phyloP scores from a whole-genome alignment of 2,113 vertebrate genomes.

The Hemibagrus wyckioides region DNA sequence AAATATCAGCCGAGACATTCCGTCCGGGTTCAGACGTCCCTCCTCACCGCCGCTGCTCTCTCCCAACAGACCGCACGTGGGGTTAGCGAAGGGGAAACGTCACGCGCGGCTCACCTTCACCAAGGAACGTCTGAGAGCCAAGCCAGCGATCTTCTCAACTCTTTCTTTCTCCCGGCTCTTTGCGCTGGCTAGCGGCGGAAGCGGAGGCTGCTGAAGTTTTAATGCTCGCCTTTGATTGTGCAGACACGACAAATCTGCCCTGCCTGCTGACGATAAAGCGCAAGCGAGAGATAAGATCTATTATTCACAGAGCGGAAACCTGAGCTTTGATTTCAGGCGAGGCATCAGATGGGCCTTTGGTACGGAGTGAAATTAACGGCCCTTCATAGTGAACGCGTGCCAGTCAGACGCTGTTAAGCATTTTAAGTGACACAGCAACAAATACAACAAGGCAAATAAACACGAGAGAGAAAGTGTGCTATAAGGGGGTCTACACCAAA shows the following conservation, averaged over 20 bases:
- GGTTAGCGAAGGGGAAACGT: conserved; percentile 46
- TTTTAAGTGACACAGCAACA: conserved; percentile 26
- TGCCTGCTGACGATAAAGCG: conserved; percentile 33
- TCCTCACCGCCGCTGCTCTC: not conserved
- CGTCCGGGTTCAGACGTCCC: not conserved
- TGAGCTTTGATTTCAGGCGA: conserved; percentile 22
- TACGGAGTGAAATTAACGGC: conserved; percentile 7
- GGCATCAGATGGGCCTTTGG: conserved; percentile 38
- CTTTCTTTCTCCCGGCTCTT: not conserved
- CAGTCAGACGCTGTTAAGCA: not conserved
- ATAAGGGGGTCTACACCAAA: not conserved
- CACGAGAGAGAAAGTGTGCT: not conserved
- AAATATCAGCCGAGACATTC: conserved; percentile 43
- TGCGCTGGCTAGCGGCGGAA: not conserved
- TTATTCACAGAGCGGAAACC: conserved; percentile 43
- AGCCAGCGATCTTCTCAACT: conserved; percentile 21
- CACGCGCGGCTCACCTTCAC: conserved; percentile 24
- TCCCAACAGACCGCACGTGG: conserved; percentile 3
- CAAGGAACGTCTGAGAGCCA: conserved; percentile 28
- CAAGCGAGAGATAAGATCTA: conserved; percentile 33
- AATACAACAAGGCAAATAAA: conserved; percentile 37
- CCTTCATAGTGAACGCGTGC: not conserved
- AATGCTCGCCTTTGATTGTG: conserved; percentile 47
- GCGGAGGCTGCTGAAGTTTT: conserved; percentile 38
- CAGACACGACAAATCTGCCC: conserved; percentile 43